These are phyloP conservation scores for Gavialis gangeticus DNA, from an alignment of 2,113 vertebrate species.

Conservation along the genomic window DNA sequence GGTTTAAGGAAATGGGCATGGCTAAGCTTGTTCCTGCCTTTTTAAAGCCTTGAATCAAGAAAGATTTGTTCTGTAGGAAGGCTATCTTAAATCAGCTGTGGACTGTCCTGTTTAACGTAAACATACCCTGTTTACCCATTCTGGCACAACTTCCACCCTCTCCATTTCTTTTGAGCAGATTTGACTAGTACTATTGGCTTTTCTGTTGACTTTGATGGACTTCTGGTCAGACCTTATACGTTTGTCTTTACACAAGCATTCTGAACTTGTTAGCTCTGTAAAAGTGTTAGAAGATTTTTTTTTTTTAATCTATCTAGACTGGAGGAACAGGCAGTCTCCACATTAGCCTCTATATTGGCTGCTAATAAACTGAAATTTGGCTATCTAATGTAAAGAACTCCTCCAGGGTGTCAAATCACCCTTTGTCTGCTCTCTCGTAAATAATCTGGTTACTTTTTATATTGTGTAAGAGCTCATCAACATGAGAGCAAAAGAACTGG, in stretches of 20 bases:
- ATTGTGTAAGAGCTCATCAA: neutral
- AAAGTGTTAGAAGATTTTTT: neutral
- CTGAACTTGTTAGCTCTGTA: neutral
- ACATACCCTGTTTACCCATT: neutral
- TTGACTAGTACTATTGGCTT: neutral
- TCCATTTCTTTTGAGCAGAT: neutral
- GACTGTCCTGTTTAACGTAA: neutral
- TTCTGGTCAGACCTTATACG: neutral
- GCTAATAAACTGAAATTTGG: neutral
- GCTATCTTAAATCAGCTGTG: neutral
- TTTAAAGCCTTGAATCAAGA: neutral
- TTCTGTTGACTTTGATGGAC: neutral
- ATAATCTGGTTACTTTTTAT: neutral
- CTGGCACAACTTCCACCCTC: neutral
- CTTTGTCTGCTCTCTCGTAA: neutral
- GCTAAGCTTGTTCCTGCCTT: rapidly evolving
- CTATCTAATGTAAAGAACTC: neutral
- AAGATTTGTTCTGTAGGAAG: neutral
- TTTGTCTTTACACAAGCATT: neutral
- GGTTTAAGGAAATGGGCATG: neutral
- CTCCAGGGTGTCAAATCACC: neutral
- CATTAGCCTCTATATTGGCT: neutral
- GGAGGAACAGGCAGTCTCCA: rapidly evolving
- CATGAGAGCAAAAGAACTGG: neutral
- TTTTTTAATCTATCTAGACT: neutral